A percentile compares a stretch with the other conserved stretches of the same genome.
Conservation (phyloP, 2,888 invertebrate species). For the Aricia artaxerxes region DNA sequence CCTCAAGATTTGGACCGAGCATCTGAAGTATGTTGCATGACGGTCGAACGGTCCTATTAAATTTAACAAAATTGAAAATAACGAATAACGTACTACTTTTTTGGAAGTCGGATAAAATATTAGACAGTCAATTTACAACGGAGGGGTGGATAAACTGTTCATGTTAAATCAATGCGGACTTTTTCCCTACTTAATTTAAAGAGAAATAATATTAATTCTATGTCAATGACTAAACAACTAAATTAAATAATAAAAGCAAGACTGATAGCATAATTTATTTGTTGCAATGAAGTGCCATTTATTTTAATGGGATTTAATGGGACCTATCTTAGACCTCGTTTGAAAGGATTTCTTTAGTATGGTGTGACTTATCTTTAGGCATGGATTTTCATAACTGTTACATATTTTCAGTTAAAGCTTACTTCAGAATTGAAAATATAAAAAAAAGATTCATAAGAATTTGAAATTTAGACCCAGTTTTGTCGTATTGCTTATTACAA, state of each 20-base stretch:
- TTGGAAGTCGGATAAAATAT: too few relatives aligned
- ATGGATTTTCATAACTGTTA: not conserved
- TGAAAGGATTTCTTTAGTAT: slow-evolving; percentile 21
- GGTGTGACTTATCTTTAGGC: slow-evolving; percentile 19
- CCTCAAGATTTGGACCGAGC: slow-evolving; percentile 71
- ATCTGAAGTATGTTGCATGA: slow-evolving; percentile 69
- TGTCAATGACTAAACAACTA: not conserved
- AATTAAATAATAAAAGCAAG: not conserved
- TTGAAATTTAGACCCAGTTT: not conserved
- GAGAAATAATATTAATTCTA: not conserved
- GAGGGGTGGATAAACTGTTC: too few relatives aligned
- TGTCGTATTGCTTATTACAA: too few relatives aligned
- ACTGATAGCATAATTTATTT: not conserved
- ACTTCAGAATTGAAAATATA: not conserved
- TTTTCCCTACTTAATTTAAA: not conserved
- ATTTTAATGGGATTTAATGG: not conserved
- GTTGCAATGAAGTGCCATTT: not conserved
- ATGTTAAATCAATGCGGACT: not conserved
- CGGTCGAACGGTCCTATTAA: slow-evolving; percentile 27
- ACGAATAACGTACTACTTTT: too few relatives aligned
- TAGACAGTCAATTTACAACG: too few relatives aligned
- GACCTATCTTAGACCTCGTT: not conserved
- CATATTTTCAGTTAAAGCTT: not conserved
- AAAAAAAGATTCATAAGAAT: not conserved
- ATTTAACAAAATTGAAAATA: not conserved